Evolutionary conservation across 2,888 invertebrate species (phyloP).

Genomic region (Cryptocheilus praepositus): DNA sequence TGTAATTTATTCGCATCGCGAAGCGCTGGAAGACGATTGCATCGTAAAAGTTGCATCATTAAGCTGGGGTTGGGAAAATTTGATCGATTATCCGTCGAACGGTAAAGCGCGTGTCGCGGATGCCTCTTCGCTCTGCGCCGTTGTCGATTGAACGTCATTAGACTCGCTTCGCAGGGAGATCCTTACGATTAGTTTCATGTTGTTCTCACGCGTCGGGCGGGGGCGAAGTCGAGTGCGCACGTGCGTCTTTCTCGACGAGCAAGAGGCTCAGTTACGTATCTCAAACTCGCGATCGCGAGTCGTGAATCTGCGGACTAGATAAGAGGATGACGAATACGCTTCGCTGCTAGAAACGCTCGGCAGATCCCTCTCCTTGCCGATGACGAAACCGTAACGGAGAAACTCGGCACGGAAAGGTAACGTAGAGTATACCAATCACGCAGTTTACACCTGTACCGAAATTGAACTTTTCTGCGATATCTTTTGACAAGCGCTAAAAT

Average conservation of each 20-base stretch:
- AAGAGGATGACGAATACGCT: constrained; percentile 62
- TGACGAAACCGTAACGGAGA: constrained; percentile 36
- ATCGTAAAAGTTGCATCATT: too few species aligned
- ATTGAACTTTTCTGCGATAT: too few species aligned
- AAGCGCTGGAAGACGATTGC: too few species aligned
- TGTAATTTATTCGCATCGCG: too few species aligned
- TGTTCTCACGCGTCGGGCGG: background rate
- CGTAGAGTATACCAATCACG: background rate
- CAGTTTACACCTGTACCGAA: background rate
- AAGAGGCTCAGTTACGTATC: constrained; percentile 36
- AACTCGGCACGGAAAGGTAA: constrained; percentile 25
- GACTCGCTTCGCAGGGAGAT: background rate
- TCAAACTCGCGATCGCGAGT: constrained; percentile 52
- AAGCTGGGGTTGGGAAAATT: too few species aligned
- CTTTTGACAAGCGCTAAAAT: too few species aligned
- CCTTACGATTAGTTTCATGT: background rate
- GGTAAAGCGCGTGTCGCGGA: too few species aligned
- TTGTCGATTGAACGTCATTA: background rate
- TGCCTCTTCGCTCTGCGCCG: constrained; percentile 1
- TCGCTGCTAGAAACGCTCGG: constrained; percentile 36
- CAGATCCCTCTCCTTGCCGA: constrained; percentile 29
- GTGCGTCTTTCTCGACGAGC: constrained; percentile 27
- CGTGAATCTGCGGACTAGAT: constrained; percentile 64
- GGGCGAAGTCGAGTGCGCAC: background rate
- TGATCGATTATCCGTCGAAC: too few species aligned